Evolutionary conservation across 1,140 invertebrate genomes (phyloP), one percentile per base, ranked within the genome.

Genomic region (Acromyrmex heyeri): DNA sequence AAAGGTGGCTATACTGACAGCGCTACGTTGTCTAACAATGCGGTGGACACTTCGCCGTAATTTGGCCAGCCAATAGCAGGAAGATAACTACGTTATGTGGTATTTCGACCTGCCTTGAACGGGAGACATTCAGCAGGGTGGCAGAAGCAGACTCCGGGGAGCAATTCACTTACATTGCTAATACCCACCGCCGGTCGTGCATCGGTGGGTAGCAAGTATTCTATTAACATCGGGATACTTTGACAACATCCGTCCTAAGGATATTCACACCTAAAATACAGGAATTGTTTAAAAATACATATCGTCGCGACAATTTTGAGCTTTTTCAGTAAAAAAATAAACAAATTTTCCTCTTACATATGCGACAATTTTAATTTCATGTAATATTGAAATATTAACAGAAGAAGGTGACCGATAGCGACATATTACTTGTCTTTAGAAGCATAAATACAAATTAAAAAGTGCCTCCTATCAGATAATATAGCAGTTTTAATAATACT

Each of bases 141-240:
- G 38, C 50, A 53, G 75, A 62, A 83, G 50, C 69, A 21, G 53
- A 72, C 88, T 34, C 82, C 6, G 14, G 88, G 64, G 89, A 78
- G 81, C 88, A 82, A 90, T 90, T 72, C 82, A 86, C 76, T 90
- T 86, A 90, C 73, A 87, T 75, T 78, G 85, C 85, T 90, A 87
- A 89, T 90, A 90, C 27, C 73, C 53, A 27, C 53, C 21, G 85
- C 55, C 70, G 24, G 12, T 53, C 62, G 27, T 82, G 64, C 55
- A 18, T 30, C 59, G 18, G 5, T 24, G 34, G 27, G 27, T 65
- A 75, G 55, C 50, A 67, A 48, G 48, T 67, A 90, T 91, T 90
- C 88, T 88, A 90, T 90, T 91, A 90, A 90, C 62, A 77, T 72
- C n/a, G 8, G 16, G 14, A 85, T 44, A 55, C 57, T 82, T 86